phyloP scores from a whole-genome alignment of 53 echinoderm and acorn worm species.

The Apostichopus leukothele region DNA sequence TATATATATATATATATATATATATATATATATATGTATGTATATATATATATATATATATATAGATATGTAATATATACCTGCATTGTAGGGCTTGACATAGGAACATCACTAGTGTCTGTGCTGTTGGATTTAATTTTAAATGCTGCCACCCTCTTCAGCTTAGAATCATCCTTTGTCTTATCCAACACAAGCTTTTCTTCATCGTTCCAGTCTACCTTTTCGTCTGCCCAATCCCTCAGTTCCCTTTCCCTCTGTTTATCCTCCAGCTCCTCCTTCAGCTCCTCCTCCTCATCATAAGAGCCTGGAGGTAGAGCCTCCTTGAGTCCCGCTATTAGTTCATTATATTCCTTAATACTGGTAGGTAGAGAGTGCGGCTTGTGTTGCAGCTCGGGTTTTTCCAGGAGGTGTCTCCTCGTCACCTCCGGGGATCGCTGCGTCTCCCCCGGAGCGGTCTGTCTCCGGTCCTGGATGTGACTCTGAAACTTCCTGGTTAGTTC shows the following conservation, averaged over 20 bases:
- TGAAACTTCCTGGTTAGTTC: slow-evolving; percentile 61
- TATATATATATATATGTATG: too few species aligned
- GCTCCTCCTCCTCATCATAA: not conserved
- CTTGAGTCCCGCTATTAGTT: not conserved
- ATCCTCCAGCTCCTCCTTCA: not conserved
- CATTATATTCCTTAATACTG: not conserved
- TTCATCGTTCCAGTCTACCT: slow-evolving; percentile 3
- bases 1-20: too few species aligned
- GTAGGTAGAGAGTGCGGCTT: slow-evolving; percentile 34
- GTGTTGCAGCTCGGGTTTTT: slow-evolving; percentile 31
- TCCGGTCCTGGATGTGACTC: slow-evolving; percentile 35
- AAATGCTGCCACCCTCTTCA: slow-evolving; percentile 32
- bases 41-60: too few species aligned
- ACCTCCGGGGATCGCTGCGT: not conserved
- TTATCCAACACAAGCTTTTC: not conserved
- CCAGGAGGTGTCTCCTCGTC: not conserved
- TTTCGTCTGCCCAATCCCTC: slow-evolving; percentile 34
- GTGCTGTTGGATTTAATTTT: slow-evolving; percentile 23
- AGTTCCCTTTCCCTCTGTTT: not conserved
- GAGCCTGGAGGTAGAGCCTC: not conserved
- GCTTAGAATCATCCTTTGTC: not conserved
- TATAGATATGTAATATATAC: not conserved
- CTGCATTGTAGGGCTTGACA: slow-evolving; percentile 8
- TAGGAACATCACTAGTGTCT: not conserved
- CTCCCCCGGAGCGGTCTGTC: not conserved